Base-by-base conservation (phyloP, 2,888 invertebrate genomes). In the Lasioglossum morio region DNA sequence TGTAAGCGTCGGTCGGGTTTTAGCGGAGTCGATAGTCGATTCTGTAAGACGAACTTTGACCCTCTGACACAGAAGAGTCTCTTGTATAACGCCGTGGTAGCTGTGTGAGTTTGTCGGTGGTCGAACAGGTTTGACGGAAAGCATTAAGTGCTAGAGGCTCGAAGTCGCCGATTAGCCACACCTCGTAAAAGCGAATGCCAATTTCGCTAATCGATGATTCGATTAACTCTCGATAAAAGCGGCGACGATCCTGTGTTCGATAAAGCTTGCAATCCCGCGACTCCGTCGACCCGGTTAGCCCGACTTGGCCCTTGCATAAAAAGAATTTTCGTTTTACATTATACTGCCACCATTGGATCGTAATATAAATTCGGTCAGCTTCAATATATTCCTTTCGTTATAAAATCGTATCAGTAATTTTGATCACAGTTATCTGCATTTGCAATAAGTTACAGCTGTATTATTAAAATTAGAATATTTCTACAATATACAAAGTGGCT, bases 71-170 rank as follows among this genome's bases (percentile, higher is more conserved):
- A 85, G 79, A 87, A 66, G 85, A 77, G 72, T 19, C 63, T 75
- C 75, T 14, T 60, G 14, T 37, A 48, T 60, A 60, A 70, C 69
- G 46, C 40, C 14, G n/a, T 12, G 12, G 7, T n/a, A 43, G 74
- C 34, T 53, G 72, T 74, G 34, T n/a, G 60, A 16, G 70, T 30
- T 23, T 34, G 78, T 77, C 72, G 82, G 86, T 72, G 72, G 57
- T 72, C 86, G 87, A 91, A 92, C 92, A 92, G 92, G 92, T 92
- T 91, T 90, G 84, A 92, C 92, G 90, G 88, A 89, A 92, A 91
- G 86, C 90, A 91, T 91, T 92, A 91, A 85, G 85, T 85, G 86
- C 88, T 82, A 81, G 75, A 73, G 79, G 79, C 79, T 89, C 77
- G 83, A 73, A 84, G 82, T 81, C 82, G 88, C 88, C 91, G 91